Conservation (phyloP, 2,113 vertebrate species). For the Puntigrus tetrazona region DNA sequence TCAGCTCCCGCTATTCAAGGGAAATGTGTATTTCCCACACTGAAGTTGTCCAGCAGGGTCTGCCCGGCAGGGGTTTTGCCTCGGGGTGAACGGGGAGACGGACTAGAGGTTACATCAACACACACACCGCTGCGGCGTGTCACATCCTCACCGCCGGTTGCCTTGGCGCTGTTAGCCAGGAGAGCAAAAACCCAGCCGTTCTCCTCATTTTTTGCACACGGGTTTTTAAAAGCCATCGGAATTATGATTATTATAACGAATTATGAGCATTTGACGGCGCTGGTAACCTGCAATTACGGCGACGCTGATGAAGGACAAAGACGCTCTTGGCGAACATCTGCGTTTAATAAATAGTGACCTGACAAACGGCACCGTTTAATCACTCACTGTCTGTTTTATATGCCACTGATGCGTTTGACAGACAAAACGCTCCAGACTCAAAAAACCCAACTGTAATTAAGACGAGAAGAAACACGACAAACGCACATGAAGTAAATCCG, state of each 20-base stretch:
- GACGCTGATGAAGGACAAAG: not conserved
- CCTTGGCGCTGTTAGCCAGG: constrained; percentile 70
- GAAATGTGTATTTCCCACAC: constrained; percentile 53
- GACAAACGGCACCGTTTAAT: not conserved
- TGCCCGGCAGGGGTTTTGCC: constrained; percentile 23
- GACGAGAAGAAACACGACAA: not conserved
- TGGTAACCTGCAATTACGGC: not conserved
- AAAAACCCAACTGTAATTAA: not conserved
- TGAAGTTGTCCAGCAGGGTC: constrained; percentile 41
- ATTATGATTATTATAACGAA: not conserved
- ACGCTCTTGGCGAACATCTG: not conserved
- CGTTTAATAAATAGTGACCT: not conserved
- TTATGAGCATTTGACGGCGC: not conserved
- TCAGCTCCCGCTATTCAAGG: constrained; percentile 46
- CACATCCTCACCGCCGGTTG: constrained; percentile 76
- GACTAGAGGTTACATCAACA: constrained; percentile 82
- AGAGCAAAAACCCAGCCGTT: not conserved
- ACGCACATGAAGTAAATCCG: too few relatives aligned
- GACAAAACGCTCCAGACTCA: not conserved
- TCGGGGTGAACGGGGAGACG: constrained; percentile 50
- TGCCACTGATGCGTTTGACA: not conserved
- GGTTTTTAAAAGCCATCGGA: not conserved
- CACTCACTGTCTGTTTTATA: not conserved
- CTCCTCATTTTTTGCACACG: constrained; percentile 36
- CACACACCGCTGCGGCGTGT: constrained; percentile 72